Conservation (phyloP, 2,888 invertebrate genomes). For the Pocota personata region DNA sequence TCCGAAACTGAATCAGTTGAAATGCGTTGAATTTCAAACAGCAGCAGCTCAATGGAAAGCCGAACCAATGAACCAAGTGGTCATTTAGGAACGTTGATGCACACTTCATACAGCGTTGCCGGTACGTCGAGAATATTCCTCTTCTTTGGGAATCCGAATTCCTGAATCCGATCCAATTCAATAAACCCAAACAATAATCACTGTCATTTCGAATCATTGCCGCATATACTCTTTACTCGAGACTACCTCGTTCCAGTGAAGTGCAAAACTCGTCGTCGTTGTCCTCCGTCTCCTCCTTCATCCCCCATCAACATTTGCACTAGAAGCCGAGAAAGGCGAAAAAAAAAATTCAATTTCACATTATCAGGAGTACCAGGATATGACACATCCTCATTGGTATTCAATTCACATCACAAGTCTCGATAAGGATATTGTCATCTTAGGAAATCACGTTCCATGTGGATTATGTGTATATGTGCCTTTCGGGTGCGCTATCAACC, state of each 20-base stretch:
- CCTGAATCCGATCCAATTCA: constrained; percentile 70
- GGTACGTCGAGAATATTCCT: constrained; percentile 1
- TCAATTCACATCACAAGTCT: constrained; percentile 72
- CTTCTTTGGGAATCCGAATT: constrained; percentile 13
- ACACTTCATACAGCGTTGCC: constrained; percentile 1
- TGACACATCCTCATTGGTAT: constrained; percentile 74
- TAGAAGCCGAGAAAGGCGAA: background rate
- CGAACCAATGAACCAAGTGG: constrained; percentile 60
- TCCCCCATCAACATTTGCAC: constrained; percentile 25
- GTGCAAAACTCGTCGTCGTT: constrained; percentile 32
- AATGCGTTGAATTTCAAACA: constrained; percentile 69
- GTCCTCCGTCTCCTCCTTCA: background rate
- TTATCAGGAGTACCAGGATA: constrained; percentile 72
- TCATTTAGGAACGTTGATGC: constrained; percentile 58
- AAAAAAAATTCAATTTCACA: constrained; percentile 71
- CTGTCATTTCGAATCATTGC: constrained; percentile 73
- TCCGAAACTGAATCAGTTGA: constrained; percentile 60
- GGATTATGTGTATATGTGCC: constrained; percentile 70
- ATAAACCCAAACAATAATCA: constrained; percentile 74
- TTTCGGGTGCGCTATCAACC: constrained; percentile 52
- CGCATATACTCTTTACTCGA: constrained; percentile 29
- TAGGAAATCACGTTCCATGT: constrained; percentile 73
- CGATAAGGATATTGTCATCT: constrained; percentile 74
- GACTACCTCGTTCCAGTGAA: constrained; percentile 4
- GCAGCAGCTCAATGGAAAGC: constrained; percentile 11